A percentile compares a stretch with the other conserved stretches of the same genome.
Conservation (phyloP, 2,113 vertebrate species). For the Paralichthys olivaceus region DNA sequence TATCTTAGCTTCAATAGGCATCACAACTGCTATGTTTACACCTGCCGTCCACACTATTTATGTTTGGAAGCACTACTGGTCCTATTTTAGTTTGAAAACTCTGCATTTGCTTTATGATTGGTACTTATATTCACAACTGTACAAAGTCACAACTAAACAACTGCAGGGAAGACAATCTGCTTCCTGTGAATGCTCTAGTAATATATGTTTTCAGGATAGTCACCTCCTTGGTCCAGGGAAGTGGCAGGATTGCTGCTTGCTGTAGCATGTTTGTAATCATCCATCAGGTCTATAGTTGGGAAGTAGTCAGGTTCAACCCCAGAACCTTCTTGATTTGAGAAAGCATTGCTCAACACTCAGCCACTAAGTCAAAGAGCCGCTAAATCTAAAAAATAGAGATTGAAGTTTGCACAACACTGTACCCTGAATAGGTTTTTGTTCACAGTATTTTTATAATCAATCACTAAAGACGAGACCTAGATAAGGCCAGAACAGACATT, state of each 20-base stretch:
- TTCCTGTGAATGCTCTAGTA: no score
- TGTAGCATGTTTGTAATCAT: neutral
- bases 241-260: neutral
- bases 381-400: constrained; percentile 36
- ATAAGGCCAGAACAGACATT: constrained; percentile 17
- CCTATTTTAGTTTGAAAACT: no score
- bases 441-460: neutral
- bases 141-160: no score
- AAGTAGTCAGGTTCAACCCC: neutral
- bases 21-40: neutral
- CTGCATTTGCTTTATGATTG: no score
- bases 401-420: neutral
- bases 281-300: neutral
- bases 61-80: neutral
- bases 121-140: no score
- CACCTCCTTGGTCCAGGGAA: constrained; percentile 5
- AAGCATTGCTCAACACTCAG: constrained; percentile 1
- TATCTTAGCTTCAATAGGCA: no score
- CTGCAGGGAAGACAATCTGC: no score
- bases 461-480: neutral
- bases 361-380: constrained; percentile 5
- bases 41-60: no score
- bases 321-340: constrained; percentile 2
- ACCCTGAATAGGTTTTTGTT: constrained; percentile 1
- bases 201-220: no score